phyloP scores from a whole-genome alignment of 2,797 vertebrate species.

The Clamator glandarius region DNA sequence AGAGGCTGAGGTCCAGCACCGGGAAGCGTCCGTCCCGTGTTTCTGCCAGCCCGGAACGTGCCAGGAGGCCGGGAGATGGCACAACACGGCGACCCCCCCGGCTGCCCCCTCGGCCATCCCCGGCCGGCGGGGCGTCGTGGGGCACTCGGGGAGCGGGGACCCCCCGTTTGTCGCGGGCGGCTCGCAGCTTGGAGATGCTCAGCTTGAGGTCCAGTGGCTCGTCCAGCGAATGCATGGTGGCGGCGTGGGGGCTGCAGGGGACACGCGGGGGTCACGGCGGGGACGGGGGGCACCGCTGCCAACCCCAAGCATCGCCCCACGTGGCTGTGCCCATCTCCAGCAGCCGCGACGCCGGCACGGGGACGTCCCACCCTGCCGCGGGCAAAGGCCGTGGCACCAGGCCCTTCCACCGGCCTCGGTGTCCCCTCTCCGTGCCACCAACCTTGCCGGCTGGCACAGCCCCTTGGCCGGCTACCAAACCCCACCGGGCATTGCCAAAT shows the following conservation, averaged over 20 bases:
- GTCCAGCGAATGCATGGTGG: slow-evolving; percentile 91
- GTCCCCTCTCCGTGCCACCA: neutral
- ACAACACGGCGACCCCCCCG: neutral
- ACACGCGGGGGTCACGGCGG: neutral
- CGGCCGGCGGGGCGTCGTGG: slow-evolving; percentile 65
- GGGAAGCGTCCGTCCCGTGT: slow-evolving; percentile 82
- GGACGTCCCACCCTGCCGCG: neutral
- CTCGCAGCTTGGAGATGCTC: slow-evolving; percentile 83
- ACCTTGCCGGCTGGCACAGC: neutral
- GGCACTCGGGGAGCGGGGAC: slow-evolving; percentile 66
- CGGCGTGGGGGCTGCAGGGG: neutral
- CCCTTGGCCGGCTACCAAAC: neutral
- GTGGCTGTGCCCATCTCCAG: neutral
- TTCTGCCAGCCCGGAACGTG: slow-evolving; percentile 77
- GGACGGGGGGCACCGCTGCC: neutral
- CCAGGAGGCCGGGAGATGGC: slow-evolving; percentile 77
- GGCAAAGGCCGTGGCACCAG: slow-evolving; percentile 14
- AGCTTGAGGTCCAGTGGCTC: slow-evolving; percentile 95
- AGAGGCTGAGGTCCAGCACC: slow-evolving; percentile 91
- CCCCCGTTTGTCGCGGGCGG: slow-evolving; percentile 79
- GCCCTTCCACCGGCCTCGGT: neutral
- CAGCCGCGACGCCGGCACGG: neutral
- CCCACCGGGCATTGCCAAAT: neutral
- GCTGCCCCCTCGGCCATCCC: neutral
- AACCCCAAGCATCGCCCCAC: neutral